Evolutionary conservation across 2,797 vertebrate species (phyloP).

Genomic region (Enteromius anoplus): DNA sequence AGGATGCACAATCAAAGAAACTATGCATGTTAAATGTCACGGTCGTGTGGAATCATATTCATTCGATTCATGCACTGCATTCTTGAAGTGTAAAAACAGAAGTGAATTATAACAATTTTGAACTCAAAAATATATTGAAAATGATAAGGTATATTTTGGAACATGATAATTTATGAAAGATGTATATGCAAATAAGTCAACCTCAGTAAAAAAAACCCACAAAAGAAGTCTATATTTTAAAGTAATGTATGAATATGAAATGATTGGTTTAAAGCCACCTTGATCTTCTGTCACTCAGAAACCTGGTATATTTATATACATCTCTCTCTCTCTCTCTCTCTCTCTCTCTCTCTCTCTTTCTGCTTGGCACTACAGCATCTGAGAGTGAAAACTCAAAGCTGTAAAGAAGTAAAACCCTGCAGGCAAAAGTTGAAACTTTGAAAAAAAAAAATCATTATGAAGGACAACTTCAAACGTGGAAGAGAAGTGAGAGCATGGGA

Average conservation of each 20-base stretch:
- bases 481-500: constrained; percentile 64
- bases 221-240: not conserved
- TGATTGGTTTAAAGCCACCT: not conserved
- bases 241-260: constrained; percentile 27
- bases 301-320: constrained; percentile 45
- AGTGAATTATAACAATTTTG: not conserved
- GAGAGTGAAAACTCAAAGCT: constrained; percentile 68
- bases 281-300: constrained; percentile 59
- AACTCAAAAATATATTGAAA: not conserved
- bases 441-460: constrained; percentile 68
- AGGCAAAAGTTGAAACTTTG: constrained; percentile 71
- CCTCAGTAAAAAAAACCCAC: not conserved
- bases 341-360: not conserved
- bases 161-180: not conserved
- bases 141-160: constrained; percentile 6
- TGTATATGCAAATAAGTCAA: not conserved
- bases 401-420: constrained; percentile 70
- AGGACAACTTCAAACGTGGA: constrained; percentile 70
- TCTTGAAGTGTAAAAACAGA: not conserved
- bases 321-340: not conserved
- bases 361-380: constrained; percentile 52
- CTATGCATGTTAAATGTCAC: not conserved
- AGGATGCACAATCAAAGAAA: not conserved
- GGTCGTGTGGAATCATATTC: not conserved
- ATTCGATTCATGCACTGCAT: not conserved